Percentiles rank a stretch among this genome's conserved stretches.
Conservation (phyloP, 2,113 vertebrate genomes). For the Saccopteryx leptura region DNA sequence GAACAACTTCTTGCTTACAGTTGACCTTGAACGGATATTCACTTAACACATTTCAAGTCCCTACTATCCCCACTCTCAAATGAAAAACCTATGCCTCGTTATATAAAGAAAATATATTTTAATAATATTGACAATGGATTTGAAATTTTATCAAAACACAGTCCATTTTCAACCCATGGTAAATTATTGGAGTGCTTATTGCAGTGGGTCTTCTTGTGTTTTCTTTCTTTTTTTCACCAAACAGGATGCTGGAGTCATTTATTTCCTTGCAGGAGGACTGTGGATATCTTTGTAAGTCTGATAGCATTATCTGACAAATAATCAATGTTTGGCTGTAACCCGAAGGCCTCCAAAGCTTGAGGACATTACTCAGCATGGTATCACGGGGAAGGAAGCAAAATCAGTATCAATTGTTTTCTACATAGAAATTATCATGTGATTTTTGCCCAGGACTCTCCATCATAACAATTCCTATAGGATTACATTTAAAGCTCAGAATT, state of each 20-base stretch:
- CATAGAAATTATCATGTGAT: slow-evolving; percentile 70
- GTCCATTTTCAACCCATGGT: background rate
- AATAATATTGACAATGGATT: background rate
- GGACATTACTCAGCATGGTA: slow-evolving; percentile 72
- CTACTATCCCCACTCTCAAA: background rate
- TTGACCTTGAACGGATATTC: background rate
- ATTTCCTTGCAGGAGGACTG: slow-evolving; percentile 69
- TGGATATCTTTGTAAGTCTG: slow-evolving; percentile 78
- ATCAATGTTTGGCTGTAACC: slow-evolving; percentile 82
- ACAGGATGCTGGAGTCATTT: slow-evolving; percentile 68
- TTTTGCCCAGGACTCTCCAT: slow-evolving; percentile 61
- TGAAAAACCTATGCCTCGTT: background rate
- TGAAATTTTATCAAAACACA: slow-evolving; percentile 16
- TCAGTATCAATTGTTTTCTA: slow-evolving; percentile 51
- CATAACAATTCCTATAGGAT: slow-evolving; percentile 55
- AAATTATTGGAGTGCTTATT: background rate
- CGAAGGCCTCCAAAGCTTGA: slow-evolving; percentile 55
- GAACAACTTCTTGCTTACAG: background rate
- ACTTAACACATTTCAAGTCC: background rate
- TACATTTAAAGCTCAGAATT: slow-evolving; percentile 42
- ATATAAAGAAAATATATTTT: slow-evolving; percentile 24
- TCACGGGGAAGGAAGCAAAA: slow-evolving; percentile 56
- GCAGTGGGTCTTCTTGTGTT: background rate
- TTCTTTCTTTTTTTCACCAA: background rate
- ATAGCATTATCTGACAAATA: slow-evolving; percentile 84